Conservation (phyloP, 2,113 vertebrate species). For the Psilopogon haemacephalus region DNA sequence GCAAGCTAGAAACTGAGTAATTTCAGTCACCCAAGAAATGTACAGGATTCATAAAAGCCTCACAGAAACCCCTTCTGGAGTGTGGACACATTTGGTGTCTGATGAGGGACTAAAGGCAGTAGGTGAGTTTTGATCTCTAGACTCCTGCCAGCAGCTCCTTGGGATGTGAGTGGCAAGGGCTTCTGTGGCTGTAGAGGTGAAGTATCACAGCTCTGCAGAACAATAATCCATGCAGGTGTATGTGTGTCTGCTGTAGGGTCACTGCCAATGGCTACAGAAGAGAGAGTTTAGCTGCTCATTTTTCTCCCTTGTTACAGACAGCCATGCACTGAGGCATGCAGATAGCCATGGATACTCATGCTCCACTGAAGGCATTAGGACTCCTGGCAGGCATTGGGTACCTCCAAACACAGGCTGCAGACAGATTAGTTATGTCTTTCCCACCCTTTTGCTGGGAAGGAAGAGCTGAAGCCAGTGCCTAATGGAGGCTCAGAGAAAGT, state of each 20-base stretch:
- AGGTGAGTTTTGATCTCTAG: not conserved
- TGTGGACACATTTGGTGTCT: not conserved
- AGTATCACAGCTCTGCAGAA: rapidly evolving
- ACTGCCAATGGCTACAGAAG: not conserved
- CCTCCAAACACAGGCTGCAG: not conserved
- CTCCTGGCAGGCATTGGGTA: not conserved
- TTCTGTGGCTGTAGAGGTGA: not conserved
- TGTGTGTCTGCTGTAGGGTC: not conserved
- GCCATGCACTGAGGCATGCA: not conserved
- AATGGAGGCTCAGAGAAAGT: not conserved
- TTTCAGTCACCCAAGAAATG: conserved; percentile 58
- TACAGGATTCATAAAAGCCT: conserved; percentile 32
- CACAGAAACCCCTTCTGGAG: not conserved
- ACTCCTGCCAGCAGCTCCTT: not conserved
- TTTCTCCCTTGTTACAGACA: not conserved
- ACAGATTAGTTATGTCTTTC: not conserved
- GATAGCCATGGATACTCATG: rapidly evolving
- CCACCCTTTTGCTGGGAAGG: not conserved
- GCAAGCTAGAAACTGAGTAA: conserved; percentile 16
- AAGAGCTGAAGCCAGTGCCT: not conserved
- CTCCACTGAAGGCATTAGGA: not conserved
- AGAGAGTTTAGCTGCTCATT: not conserved
- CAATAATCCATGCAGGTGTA: rapidly evolving
- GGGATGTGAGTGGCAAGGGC: not conserved
- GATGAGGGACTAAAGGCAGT: not conserved